phyloP scores from a whole-genome alignment of 2,888 invertebrate genomes.

The Machimus rusticus region DNA sequence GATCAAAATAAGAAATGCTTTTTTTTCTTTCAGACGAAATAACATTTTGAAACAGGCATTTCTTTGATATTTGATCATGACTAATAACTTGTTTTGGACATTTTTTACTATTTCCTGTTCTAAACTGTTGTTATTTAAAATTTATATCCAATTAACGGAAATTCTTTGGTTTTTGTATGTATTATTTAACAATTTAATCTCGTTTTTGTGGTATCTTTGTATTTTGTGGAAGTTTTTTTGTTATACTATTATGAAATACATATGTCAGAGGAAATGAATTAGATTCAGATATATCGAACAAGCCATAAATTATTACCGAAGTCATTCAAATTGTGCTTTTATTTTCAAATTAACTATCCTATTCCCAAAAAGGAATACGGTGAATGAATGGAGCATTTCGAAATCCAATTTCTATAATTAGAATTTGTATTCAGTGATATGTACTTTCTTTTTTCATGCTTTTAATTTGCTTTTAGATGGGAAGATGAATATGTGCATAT shows the following conservation, averaged over 20 bases:
- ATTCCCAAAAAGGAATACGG: background rate
- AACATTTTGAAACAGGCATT: background rate
- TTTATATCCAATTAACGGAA: background rate
- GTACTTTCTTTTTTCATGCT: background rate
- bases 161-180: background rate
- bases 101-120: background rate
- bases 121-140: background rate
- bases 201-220: background rate
- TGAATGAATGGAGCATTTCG: background rate
- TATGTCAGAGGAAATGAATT: background rate
- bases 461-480: background rate
- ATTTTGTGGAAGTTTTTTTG: background rate
- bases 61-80: background rate
- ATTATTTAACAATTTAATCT: background rate
- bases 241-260: background rate
- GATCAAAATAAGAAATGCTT: background rate
- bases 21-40: background rate
- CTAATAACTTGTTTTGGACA: background rate
- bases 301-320: background rate
- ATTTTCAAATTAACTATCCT: background rate
- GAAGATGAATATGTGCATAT: no score
- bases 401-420: background rate
- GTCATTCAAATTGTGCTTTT: background rate
- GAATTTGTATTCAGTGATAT: background rate
- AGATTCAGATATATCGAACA: background rate